A percentile compares a stretch with the other conserved stretches of the same genome.
Conservation (phyloP, 2,888 invertebrate species). For the Melieria crassipennis region DNA sequence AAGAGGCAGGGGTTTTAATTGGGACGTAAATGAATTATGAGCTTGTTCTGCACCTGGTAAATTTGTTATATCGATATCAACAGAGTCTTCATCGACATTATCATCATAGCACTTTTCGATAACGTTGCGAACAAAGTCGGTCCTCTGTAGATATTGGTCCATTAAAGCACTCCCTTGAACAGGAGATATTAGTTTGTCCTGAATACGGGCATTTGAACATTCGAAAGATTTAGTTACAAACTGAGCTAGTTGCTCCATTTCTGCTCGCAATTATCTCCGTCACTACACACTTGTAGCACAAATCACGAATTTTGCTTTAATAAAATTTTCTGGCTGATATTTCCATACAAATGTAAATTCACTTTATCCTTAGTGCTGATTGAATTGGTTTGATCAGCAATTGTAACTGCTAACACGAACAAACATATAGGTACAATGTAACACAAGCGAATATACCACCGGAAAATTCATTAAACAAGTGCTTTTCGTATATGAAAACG, state of each 20-base stretch:
- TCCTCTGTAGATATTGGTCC: conserved; percentile 44
- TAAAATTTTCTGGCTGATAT: conserved; percentile 23
- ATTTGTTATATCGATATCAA: conserved; percentile 66
- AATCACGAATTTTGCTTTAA: conserved; percentile 25
- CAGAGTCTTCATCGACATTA: conserved; percentile 60
- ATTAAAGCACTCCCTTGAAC: conserved; percentile 41
- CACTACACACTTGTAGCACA: conserved; percentile 19
- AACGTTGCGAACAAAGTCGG: conserved; percentile 45
- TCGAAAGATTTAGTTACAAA: conserved; percentile 90
- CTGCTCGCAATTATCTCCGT: conserved; percentile 35
- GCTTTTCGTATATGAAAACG: background rate
- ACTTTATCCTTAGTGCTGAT: no score
- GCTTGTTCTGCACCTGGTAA: conserved; percentile 57
- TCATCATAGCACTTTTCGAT: conserved; percentile 45
- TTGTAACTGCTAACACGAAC: no score
- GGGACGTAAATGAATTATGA: conserved; percentile 40
- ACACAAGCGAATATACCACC: background rate
- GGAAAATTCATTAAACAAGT: conserved; percentile 32
- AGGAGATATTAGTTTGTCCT: conserved; percentile 39
- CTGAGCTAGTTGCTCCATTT: conserved; percentile 90
- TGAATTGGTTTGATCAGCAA: no score
- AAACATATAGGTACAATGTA: no score
- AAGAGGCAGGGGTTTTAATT: conserved; percentile 51
- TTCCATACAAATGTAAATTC: background rate
- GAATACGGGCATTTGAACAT: conserved; percentile 65